A percentile compares a stretch with the other conserved stretches of the same genome.
These are phyloP conservation scores for Tenualosa thibaudeaui DNA, from an alignment of 2,797 vertebrate species.

Conservation along the genomic window DNA sequence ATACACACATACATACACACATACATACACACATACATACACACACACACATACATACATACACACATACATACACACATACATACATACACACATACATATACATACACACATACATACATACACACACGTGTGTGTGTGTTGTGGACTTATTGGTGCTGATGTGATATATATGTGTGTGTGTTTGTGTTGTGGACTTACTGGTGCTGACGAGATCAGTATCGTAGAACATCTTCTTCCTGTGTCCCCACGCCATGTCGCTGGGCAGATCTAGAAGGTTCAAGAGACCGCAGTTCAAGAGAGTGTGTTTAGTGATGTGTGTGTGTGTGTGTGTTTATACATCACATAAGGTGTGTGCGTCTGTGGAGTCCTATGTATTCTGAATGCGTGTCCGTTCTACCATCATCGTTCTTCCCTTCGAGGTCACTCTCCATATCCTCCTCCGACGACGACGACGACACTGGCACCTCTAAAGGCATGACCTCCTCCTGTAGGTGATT, in stretches of 20 bases:
- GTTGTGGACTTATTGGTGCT: neutral
- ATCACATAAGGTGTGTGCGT: neutral
- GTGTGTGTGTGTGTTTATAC: neutral
- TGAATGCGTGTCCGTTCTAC: conserved; percentile 46
- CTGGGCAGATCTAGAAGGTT: conserved; percentile 74
- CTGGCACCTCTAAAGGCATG: conserved; percentile 71
- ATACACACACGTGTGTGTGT: neutral
- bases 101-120: too few species aligned
- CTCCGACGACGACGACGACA: conserved; percentile 66
- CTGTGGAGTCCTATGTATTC: neutral
- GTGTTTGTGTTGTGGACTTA: conserved; percentile 52
- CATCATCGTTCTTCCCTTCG: conserved; percentile 72
- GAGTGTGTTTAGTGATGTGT: neutral
- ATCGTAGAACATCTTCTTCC: conserved; percentile 88
- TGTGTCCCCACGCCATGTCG: conserved; percentile 91
- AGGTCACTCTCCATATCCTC: conserved; percentile 87
- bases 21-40: too few species aligned
- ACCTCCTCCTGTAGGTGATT: conserved; percentile 73
- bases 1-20: too few species aligned
- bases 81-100: too few species aligned
- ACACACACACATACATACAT: too few species aligned
- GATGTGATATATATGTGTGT: neutral
- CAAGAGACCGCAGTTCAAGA: neutral
- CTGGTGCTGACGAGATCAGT: conserved; percentile 79
- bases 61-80: too few species aligned